These are phyloP conservation scores for Nasalis larvatus DNA, from an alignment of 2,113 vertebrate genomes.

Conservation along the genomic window DNA sequence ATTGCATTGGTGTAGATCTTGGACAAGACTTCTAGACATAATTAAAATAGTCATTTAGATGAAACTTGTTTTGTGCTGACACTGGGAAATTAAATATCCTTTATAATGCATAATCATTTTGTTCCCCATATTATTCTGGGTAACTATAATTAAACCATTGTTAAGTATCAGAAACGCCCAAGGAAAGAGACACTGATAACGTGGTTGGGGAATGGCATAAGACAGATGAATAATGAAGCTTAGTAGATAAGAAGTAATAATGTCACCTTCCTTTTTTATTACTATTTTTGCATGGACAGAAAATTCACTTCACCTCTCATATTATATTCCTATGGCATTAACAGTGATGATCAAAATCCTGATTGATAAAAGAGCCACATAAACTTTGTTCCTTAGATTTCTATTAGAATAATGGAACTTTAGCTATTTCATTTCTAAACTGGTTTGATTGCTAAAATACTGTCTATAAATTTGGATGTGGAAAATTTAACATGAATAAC, in stretches of 20 bases:
- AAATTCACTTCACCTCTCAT: conserved; percentile 63
- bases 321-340: conserved; percentile 67
- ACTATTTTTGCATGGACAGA: conserved; percentile 51
- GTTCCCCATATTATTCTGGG: conserved; percentile 29
- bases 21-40: neutral
- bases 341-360: conserved; percentile 45
- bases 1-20: neutral
- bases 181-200: conserved; percentile 48
- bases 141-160: conserved; percentile 78
- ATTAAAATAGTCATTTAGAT: conserved; percentile 48
- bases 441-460: neutral
- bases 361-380: conserved; percentile 21
- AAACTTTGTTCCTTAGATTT: conserved; percentile 61
- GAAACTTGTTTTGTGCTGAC: conserved; percentile 47
- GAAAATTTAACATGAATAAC: neutral
- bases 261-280: conserved; percentile 63
- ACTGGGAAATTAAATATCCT: conserved; percentile 65
- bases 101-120: conserved; percentile 48
- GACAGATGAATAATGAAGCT: conserved; percentile 78
- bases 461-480: neutral
- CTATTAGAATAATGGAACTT: conserved; percentile 54
- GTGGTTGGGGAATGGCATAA: conserved; percentile 68
- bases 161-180: conserved; percentile 61
- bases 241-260: conserved; percentile 79
- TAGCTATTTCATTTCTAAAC: neutral